phyloP scores from a whole-genome alignment of 2,113 vertebrate genomes.

The Microtus pennsylvanicus region DNA sequence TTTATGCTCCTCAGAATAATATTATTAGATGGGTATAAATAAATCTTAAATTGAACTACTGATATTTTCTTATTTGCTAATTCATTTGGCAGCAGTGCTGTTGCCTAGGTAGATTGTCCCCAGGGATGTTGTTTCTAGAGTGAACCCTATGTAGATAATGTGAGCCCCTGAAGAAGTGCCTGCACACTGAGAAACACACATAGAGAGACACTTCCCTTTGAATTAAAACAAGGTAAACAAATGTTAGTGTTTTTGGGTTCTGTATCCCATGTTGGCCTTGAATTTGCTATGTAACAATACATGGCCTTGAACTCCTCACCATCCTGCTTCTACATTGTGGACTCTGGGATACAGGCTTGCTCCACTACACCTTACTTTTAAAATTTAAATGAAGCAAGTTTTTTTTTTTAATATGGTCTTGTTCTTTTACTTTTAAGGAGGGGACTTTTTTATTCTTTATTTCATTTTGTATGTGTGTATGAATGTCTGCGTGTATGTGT shows the following conservation, averaged over 20 bases:
- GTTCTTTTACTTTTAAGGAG: neutral
- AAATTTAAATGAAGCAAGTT: neutral
- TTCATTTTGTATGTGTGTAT: neutral
- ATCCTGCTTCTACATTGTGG: neutral
- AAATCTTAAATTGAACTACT: neutral
- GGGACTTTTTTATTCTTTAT: neutral
- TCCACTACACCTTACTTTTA: neutral
- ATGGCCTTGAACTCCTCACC: neutral
- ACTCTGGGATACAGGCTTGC: neutral
- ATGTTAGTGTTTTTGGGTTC: neutral
- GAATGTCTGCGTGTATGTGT: neutral
- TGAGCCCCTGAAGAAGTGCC: neutral
- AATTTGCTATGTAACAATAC: neutral
- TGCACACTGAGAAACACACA: neutral
- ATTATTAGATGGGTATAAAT: conserved; percentile 13
- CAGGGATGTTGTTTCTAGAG: neutral
- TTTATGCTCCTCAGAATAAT: conserved; percentile 26
- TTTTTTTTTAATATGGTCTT: neutral
- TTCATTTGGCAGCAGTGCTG: neutral
- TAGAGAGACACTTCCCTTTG: neutral
- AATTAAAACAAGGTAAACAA: conserved; percentile 33
- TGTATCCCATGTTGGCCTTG: no score
- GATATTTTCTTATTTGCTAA: conserved; percentile 11
- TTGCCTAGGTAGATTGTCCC: neutral
- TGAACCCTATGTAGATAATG: neutral